Conservation (phyloP, 2,113 vertebrate species). For the Seriola quinqueradiata region DNA sequence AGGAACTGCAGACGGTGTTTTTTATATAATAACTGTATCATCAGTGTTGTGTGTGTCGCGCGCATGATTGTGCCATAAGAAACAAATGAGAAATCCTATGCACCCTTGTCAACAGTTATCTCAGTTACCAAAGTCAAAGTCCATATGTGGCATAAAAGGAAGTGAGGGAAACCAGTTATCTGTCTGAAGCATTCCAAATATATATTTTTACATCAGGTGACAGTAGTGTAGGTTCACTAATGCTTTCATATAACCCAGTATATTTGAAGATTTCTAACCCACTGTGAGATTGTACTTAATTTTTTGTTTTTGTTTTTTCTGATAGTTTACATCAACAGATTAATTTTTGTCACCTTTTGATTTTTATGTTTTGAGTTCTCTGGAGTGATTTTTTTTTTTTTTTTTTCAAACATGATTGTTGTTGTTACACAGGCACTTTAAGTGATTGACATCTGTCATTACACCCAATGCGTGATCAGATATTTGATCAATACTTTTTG, state of each 20-base stretch:
- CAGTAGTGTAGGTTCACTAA: constrained; percentile 39
- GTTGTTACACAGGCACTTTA: constrained; percentile 85
- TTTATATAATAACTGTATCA: constrained; percentile 51
- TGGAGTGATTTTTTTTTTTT: constrained; percentile 40
- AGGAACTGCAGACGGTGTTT: constrained; percentile 59
- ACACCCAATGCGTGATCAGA: constrained; percentile 58
- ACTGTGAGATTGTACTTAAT: constrained; percentile 50
- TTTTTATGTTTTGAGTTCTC: constrained; percentile 26
- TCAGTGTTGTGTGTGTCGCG: constrained; percentile 75
- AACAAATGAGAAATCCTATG: constrained; percentile 57
- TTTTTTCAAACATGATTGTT: constrained; percentile 67
- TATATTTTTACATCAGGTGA: constrained; percentile 59
- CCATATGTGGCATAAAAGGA: constrained; percentile 58
- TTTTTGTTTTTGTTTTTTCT: constrained; percentile 2
- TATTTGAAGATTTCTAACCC: constrained; percentile 41
- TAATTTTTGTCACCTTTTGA: constrained; percentile 38
- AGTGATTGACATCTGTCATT: constrained; percentile 68
- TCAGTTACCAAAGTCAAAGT: constrained; percentile 79
- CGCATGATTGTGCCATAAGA: constrained; percentile 58
- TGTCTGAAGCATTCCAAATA: constrained; percentile 72
- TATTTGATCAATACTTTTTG: constrained; percentile 72
- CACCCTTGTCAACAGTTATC: constrained; percentile 55
- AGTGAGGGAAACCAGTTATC: constrained; percentile 76
- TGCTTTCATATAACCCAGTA: constrained; percentile 22
- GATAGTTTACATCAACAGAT: constrained; percentile 52